These are phyloP conservation scores for Takifugu bimaculatus DNA, from an alignment of 2,113 vertebrate species.

Conservation along the genomic window DNA sequence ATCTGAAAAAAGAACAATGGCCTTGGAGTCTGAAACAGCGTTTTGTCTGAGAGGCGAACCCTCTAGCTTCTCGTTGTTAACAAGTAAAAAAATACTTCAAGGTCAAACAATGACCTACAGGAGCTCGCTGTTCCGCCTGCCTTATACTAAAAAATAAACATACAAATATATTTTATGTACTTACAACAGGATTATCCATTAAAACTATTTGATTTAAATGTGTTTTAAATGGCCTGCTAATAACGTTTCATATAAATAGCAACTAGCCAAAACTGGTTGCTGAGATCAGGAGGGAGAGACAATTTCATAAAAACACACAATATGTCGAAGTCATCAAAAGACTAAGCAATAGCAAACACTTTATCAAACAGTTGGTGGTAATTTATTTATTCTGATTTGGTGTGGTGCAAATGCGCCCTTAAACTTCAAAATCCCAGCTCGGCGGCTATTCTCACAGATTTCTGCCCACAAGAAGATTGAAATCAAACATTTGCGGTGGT, in stretches of 20 bases:
- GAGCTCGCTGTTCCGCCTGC: neutral
- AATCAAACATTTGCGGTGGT: constrained; percentile 65
- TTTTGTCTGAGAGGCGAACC: constrained; percentile 4
- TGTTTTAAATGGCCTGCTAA: no score
- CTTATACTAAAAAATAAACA: neutral
- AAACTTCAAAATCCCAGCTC: neutral
- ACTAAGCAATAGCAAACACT: constrained; percentile 1
- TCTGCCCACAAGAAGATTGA: constrained; percentile 53
- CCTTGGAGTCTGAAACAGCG: constrained; percentile 8
- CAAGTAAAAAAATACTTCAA: constrained; percentile 55
- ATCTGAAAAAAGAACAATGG: constrained; percentile 43
- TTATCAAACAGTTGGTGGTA: neutral
- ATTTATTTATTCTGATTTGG: constrained; percentile 17
- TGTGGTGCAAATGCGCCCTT: neutral
- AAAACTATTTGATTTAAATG: no score
- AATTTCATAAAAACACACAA: constrained; percentile 3
- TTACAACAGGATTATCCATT: no score
- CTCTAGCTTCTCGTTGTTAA: constrained; percentile 18
- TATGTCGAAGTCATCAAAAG: constrained; percentile 2
- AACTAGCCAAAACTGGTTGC: neutral
- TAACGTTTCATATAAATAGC: no score
- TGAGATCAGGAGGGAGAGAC: neutral
- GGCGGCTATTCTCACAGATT: constrained; percentile 8
- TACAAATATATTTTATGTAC: no score
- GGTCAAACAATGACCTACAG: constrained; percentile 66